These are phyloP conservation scores for Mesorhabditis sp. DNA, from an alignment of 2,888 invertebrate species.

Conservation along the genomic window DNA sequence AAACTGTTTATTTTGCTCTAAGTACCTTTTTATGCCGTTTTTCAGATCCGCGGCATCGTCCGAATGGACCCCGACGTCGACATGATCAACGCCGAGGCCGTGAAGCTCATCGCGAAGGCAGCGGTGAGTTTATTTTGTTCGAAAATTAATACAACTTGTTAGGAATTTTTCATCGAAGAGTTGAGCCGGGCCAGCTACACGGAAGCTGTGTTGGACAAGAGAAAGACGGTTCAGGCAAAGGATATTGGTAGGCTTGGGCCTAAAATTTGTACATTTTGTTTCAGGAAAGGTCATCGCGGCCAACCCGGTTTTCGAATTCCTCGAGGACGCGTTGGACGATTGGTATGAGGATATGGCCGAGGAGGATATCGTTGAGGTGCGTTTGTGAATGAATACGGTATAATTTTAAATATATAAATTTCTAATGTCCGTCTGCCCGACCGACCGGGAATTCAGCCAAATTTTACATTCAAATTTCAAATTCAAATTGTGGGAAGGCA, in stretches of 20 bases:
- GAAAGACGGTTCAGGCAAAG: conserved; percentile 41
- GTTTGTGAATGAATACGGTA: no score
- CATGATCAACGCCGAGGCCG: conserved; percentile 33
- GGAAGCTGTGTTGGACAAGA: conserved; percentile 34
- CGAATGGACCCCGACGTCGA: conserved; percentile 10
- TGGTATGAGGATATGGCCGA: conserved; percentile 21
- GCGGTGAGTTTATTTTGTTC: conserved; percentile 22
- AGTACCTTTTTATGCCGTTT: not conserved
- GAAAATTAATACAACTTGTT: not conserved
- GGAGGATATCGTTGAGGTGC: no score
- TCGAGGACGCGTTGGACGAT: conserved; percentile 46
- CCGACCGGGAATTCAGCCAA: no score
- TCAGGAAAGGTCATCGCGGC: conserved; percentile 39
- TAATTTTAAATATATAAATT: no score
- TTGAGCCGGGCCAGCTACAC: conserved; percentile 37
- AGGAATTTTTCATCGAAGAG: conserved; percentile 44
- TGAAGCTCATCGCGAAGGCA: conserved; percentile 39
- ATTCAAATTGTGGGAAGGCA: no score
- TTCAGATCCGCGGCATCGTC: not conserved
- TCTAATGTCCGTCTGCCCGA: no score
- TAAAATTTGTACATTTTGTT: conserved; percentile 11
- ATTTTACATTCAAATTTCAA: no score
- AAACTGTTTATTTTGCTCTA: not conserved
- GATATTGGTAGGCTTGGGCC: conserved; percentile 35
- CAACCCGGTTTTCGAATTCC: conserved; percentile 39